phyloP scores from a whole-genome alignment of 2,888 invertebrate species.

The Drosophila robusta region DNA sequence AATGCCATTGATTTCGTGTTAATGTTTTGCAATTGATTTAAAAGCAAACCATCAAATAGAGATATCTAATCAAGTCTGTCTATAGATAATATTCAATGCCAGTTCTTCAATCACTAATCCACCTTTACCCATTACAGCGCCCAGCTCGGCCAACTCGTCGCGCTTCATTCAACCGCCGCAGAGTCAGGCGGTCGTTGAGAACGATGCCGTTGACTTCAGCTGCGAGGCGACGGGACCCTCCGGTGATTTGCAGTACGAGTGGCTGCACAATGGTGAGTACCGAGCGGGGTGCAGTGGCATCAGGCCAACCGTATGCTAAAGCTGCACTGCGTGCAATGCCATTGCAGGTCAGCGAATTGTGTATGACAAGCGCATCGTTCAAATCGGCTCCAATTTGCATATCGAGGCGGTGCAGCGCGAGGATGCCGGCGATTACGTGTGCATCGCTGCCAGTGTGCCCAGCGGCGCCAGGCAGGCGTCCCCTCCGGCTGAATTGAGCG shows the following conservation, averaged over 20 bases:
- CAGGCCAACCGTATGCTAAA: conserved; percentile 14
- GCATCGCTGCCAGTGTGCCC: conserved; percentile 84
- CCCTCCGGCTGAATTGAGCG: conserved; percentile 84
- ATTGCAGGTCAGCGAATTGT: conserved; percentile 82
- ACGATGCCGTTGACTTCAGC: conserved; percentile 81
- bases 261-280: conserved; percentile 84
- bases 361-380: conserved; percentile 82
- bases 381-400: conserved; percentile 84
- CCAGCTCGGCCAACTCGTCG: conserved; percentile 68
- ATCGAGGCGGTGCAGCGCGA: conserved; percentile 81
- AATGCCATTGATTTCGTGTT: no score
- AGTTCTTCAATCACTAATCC: neutral
- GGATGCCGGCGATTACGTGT: conserved; percentile 84
- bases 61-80: no score
- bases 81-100: conserved; percentile 21
- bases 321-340: conserved; percentile 5
- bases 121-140: conserved; percentile 29
- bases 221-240: conserved; percentile 80
- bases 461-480: conserved; percentile 85
- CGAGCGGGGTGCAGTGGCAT: neutral
- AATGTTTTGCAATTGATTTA: no score
- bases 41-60: no score
- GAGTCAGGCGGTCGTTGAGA: conserved; percentile 83
- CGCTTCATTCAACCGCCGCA: conserved; percentile 83
- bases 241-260: conserved; percentile 81